Base-by-base conservation (phyloP, 64 coral and sea anemone genomes). In the Trachythela sp. region DNA sequence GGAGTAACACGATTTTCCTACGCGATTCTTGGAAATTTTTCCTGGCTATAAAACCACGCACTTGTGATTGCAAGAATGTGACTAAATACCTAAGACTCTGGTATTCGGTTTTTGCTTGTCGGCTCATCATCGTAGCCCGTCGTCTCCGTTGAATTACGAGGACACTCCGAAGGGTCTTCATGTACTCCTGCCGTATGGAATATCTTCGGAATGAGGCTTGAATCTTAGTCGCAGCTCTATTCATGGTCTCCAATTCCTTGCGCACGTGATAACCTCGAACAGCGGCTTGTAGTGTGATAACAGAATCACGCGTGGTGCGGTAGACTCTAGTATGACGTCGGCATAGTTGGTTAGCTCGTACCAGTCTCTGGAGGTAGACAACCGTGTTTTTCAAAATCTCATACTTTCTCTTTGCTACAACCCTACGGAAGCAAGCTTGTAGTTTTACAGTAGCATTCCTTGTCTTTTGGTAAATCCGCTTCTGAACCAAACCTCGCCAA, bases 391-490 rank as follows among this genome's bases (percentile, higher is more conserved):
- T 68, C 14, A 98, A 41, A 41, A 27, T 75, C 11, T 88, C 85
- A 51, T 91, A 98, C 18, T 83, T 87, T 56, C 70, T 92, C 90
- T 35, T 90, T n/a, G 84, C 67, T 2, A 84, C 52, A 51, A 76
- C 75, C 70, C 49, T 87, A 70, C 95, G 91, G 48, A 84, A 42
- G 39, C 39, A 20, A 9, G 89, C 48, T 71, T 98, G 95, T 14
- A 98, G 39, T 40, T 39, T 85, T 58, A 93, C 29, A 14, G 31
- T 42, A 1, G 95, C 89, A 11, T 42, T 45, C 72, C 72, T 92
- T 26, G 50, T 86, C 38, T 37, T 71, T 17, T 86, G 48, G 51
- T 88, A 98, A 8, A 6, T 41, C 7, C 30, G 67, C 72, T 85
- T 92, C 59, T 35, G 40, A 6, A 77, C 8, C 9, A 85, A 38